Percentiles rank a stretch among this genome's conserved stretches.
Conservation (phyloP, 1,140 invertebrate genomes). For the roundworm (Caenorhabditis elegans) region WBcel235 BX284604.4:8207501-8208000, state of each 20-base stretch:
- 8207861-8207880: no score
- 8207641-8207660: not conserved
- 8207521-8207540: not conserved
- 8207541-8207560: slow-evolving; percentile 6
- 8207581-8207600: slow-evolving; percentile 13
- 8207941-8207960: not conserved
- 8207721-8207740: slow-evolving; percentile 32
- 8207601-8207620: slow-evolving; percentile 22
- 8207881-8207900: no score
- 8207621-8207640: slow-evolving; percentile 22
- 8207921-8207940: slow-evolving; percentile 26
- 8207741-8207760: slow-evolving; percentile 23
- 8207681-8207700: slow-evolving; percentile 11
- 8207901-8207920: slow-evolving; percentile 6
- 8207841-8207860: no score
- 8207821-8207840: no score
- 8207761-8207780: slow-evolving; percentile 7
- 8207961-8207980: slow-evolving; percentile 22
- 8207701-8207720: slow-evolving; percentile 32
- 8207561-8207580: slow-evolving; percentile 20
- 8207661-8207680: not conserved
- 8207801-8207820: no score
- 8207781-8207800: no score
- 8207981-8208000: not conserved
- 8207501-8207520: not conserved